A percentile compares a stretch with the other conserved stretches of the same genome.
Evolutionary conservation across 2,888 invertebrate genomes (phyloP).

Genomic region (Oscheius sp.): DNA sequence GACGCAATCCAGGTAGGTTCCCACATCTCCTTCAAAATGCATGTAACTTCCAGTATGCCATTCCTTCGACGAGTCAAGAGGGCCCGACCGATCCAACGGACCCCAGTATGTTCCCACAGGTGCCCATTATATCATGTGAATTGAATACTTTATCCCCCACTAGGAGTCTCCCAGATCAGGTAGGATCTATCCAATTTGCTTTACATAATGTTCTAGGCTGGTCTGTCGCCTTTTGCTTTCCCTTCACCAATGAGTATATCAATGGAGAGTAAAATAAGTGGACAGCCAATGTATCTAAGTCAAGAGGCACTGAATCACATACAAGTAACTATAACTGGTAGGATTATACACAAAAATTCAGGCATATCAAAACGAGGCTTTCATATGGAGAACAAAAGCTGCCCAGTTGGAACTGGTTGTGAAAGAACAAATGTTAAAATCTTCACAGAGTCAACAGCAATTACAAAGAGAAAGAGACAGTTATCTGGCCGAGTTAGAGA

Average conservation of each 20-base stretch:
- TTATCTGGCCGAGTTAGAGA: constrained; percentile 6
- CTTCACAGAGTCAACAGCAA: constrained; percentile 35
- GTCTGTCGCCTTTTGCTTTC: not conserved
- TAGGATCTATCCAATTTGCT: not conserved
- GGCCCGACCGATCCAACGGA: constrained; percentile 47
- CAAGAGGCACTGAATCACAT: constrained; percentile 52
- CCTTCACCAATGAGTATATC: constrained; percentile 31
- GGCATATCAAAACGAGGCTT: constrained; percentile 69
- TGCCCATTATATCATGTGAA: no score
- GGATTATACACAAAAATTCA: constrained; percentile 34
- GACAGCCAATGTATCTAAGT: constrained; percentile 41
- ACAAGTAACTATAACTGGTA: constrained; percentile 37
- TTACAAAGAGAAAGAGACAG: constrained; percentile 28
- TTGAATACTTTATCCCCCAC: constrained; percentile 20
- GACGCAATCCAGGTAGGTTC: constrained; percentile 33
- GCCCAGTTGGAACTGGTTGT: constrained; percentile 67
- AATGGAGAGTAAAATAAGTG: constrained; percentile 31
- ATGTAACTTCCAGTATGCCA: constrained; percentile 15
- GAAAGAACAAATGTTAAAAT: constrained; percentile 61
- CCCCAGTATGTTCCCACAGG: constrained; percentile 22
- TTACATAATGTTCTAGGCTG: no score
- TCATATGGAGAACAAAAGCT: constrained; percentile 69
- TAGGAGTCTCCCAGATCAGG: constrained; percentile 7
- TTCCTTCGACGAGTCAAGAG: constrained; percentile 14
- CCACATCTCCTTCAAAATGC: no score